phyloP scores from a whole-genome alignment of 2,888 invertebrate genomes.

The Aethes cnicana region DNA sequence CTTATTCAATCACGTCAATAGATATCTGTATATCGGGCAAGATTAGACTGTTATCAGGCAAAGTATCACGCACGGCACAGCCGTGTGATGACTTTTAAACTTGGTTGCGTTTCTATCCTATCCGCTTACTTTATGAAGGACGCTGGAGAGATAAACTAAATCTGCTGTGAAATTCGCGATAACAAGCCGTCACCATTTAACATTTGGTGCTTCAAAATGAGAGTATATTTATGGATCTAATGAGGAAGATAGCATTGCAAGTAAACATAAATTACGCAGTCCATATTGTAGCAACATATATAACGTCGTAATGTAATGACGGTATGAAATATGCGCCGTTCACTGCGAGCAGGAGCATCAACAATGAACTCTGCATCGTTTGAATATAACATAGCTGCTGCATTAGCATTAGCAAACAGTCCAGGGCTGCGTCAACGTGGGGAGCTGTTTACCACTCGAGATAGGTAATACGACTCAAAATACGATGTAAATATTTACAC shows the following conservation, averaged over 20 bases:
- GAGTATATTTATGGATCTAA: neutral
- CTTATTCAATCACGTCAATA: slow-evolving; percentile 21
- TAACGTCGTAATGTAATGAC: slow-evolving; percentile 22
- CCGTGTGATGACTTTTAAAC: slow-evolving; percentile 39
- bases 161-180: slow-evolving; percentile 22
- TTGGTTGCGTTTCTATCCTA: slow-evolving; percentile 45
- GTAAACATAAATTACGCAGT: slow-evolving; percentile 25
- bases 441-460: slow-evolving; percentile 33
- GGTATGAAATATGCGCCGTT: slow-evolving; percentile 14
- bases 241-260: neutral
- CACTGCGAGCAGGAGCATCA: neutral
- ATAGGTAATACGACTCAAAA: slow-evolving; percentile 34
- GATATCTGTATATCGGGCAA: slow-evolving; percentile 44
- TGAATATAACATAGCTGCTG: slow-evolving; percentile 5
- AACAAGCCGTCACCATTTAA: slow-evolving; percentile 6
- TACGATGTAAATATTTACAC: slow-evolving; percentile 39
- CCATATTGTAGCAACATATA: slow-evolving; percentile 7
- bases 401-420: neutral
- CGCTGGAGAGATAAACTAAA: slow-evolving; percentile 30
- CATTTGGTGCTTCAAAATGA: no score
- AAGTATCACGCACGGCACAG: slow-evolving; percentile 36
- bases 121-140: slow-evolving; percentile 35
- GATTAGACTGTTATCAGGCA: slow-evolving; percentile 39
- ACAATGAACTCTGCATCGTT: neutral
- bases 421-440: neutral